Evolutionary conservation across 2,113 vertebrate genomes (phyloP).

Genomic region (Scartelaos histophorus): DNA sequence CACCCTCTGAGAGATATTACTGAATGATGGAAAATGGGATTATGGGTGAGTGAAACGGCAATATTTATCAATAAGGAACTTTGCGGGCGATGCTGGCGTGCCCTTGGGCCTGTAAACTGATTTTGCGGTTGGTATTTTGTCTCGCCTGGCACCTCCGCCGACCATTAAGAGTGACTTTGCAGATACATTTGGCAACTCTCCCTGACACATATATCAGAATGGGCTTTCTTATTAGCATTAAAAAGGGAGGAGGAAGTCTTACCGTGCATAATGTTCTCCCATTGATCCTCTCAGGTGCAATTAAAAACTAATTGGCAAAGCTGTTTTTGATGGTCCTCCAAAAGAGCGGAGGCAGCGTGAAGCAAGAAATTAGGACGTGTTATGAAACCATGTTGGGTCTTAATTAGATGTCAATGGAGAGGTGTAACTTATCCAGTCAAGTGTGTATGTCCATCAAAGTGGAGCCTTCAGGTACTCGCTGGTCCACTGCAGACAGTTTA

Average conservation of each 20-base stretch:
- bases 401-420: constrained; percentile 48
- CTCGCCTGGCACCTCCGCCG: constrained; percentile 43
- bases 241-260: constrained; percentile 20
- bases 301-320: constrained; percentile 59
- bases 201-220: constrained; percentile 45
- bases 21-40: constrained; percentile 28
- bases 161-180: constrained; percentile 57
- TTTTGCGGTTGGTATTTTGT: constrained; percentile 53
- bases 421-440: constrained; percentile 26
- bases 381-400: constrained; percentile 47
- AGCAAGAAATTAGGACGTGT: constrained; percentile 36
- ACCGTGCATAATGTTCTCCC: constrained; percentile 12
- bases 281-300: constrained; percentile 57
- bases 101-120: constrained; percentile 61
- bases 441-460: constrained; percentile 19
- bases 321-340: constrained; percentile 44
- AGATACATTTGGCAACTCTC: constrained; percentile 47
- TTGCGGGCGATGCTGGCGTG: constrained; percentile 29
- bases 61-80: constrained; percentile 55
- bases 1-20: constrained; percentile 7
- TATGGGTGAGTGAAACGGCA: constrained; percentile 24
- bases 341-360: constrained; percentile 38
- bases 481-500: background rate
- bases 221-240: constrained; percentile 49
- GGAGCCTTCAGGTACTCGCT: background rate